A percentile compares a stretch with the other conserved stretches of the same genome.
Conservation (phyloP, 2,113 vertebrate species). For the Daphoenositta chrysoptera region DNA sequence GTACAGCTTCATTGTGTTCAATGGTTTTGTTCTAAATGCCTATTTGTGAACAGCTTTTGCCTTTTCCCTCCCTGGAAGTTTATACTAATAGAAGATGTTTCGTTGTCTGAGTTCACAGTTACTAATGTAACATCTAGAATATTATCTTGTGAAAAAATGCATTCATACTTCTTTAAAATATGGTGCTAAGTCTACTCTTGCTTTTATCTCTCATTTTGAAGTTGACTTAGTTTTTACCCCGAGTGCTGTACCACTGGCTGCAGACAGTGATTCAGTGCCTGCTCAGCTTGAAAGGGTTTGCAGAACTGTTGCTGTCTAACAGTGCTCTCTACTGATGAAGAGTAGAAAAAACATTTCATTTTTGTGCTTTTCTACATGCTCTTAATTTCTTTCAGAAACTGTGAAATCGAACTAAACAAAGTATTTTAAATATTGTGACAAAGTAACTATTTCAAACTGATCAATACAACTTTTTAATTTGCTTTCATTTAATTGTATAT, state of each 20-base stretch:
- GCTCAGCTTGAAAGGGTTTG: not conserved
- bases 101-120: not conserved
- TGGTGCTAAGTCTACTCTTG: not conserved
- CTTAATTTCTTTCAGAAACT: not conserved
- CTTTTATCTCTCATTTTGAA: not conserved
- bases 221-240: not conserved
- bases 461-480: not conserved
- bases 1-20: not conserved
- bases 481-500: not conserved
- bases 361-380: not conserved
- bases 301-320: constrained; percentile 17
- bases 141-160: not conserved
- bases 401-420: not conserved
- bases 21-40: not conserved
- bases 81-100: accelerated
- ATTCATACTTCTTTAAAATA: not conserved
- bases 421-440: not conserved
- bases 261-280: not conserved
- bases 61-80: not conserved
- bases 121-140: not conserved
- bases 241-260: not conserved
- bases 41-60: not conserved
- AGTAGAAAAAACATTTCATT: not conserved
- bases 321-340: constrained; percentile 66
- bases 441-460: not conserved